Evolutionary conservation across 2,797 vertebrate genomes (phyloP).

Genomic region (Cercopithecus neglectus): DNA sequence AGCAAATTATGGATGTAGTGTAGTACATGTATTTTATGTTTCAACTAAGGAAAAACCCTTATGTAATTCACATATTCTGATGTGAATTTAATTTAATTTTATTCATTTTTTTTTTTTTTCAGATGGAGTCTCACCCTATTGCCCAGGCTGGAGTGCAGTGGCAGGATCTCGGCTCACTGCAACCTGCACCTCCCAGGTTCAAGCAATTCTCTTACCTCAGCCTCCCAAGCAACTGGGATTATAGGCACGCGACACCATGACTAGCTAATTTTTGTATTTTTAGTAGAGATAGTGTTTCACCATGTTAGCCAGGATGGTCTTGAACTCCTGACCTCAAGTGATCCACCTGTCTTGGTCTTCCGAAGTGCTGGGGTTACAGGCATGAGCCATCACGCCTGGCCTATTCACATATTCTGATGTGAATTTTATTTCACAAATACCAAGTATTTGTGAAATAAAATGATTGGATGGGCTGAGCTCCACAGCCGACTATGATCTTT

Average conservation of each 20-base stretch:
- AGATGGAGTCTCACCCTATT: no score
- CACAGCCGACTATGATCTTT: background rate
- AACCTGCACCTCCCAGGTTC: no score
- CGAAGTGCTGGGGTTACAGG: background rate
- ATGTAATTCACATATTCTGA: background rate
- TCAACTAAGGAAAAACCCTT: background rate
- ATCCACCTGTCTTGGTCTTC: background rate
- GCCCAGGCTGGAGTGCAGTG: no score
- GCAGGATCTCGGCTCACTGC: no score
- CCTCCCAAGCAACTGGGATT: background rate
- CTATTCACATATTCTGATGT: background rate
- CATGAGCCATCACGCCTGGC: background rate
- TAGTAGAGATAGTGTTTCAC: background rate
- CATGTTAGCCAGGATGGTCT: background rate
- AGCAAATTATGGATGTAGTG: background rate
- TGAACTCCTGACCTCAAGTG: background rate
- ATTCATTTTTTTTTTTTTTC: no score
- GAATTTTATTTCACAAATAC: background rate
- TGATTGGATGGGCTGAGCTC: background rate
- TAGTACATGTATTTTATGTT: background rate
- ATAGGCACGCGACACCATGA: background rate
- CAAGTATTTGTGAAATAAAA: slow-evolving; percentile 26
- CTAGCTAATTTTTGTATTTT: background rate
- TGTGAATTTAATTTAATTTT: no score
- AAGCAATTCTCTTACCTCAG: background rate